These are phyloP conservation scores for Apolygus lucorum DNA, from an alignment of 1,140 invertebrate species.

Conservation along the genomic window DNA sequence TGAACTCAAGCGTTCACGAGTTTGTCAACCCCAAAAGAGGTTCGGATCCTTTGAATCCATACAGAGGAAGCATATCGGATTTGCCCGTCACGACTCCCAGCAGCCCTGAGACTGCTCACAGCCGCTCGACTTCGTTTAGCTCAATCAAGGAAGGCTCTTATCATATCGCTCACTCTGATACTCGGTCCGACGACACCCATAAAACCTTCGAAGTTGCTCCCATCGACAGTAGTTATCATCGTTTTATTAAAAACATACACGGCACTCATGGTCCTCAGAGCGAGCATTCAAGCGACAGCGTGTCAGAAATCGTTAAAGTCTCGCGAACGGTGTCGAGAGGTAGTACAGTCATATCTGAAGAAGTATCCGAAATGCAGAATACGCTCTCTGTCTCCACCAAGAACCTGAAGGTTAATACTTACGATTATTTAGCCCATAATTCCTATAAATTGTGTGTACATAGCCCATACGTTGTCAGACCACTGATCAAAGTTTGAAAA, in stretches of 20 bases:
- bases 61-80: too few species aligned
- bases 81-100: background rate
- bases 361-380: constrained; percentile 1
- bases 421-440: too few species aligned
- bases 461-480: too few species aligned
- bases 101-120: background rate
- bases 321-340: constrained; percentile 3
- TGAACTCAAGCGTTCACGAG: too few species aligned
- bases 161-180: background rate
- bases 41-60: too few species aligned
- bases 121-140: background rate
- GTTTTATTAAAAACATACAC: background rate
- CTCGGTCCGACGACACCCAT: background rate
- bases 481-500: too few species aligned
- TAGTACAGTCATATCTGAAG: constrained; percentile 1
- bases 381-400: background rate
- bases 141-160: constrained; percentile 2
- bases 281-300: constrained; percentile 16
- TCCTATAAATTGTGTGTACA: too few species aligned
- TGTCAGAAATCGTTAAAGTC: constrained; percentile 11
- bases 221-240: background rate
- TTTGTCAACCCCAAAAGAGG: background rate
- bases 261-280: background rate
- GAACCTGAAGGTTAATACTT: background rate
- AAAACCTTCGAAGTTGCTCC: background rate